phyloP scores from a whole-genome alignment of 2,888 invertebrate genomes.

The Melanophora roralis region DNA sequence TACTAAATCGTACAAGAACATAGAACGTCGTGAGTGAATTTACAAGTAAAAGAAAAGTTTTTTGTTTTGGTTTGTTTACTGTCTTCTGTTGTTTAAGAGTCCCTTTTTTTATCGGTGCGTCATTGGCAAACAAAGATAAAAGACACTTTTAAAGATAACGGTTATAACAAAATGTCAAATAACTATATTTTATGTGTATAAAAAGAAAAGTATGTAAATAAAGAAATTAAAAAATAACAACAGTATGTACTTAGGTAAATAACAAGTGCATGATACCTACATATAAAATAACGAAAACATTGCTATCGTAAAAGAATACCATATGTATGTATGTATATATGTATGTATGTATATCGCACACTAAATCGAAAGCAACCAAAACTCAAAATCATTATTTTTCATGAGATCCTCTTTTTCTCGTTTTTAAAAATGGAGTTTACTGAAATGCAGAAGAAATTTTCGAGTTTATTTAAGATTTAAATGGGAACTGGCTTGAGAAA shows the following conservation, averaged over 20 bases:
- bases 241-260: neutral
- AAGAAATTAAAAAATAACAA: neutral
- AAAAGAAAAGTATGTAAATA: too few relatives aligned
- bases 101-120: neutral
- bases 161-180: conserved; percentile 26
- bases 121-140: neutral
- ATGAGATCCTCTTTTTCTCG: too few relatives aligned
- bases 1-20: neutral
- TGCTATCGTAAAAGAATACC: too few relatives aligned
- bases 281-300: too few relatives aligned
- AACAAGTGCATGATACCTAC: neutral
- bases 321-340: too few relatives aligned
- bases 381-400: too few relatives aligned
- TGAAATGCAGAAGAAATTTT: too few relatives aligned
- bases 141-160: conserved; percentile 30
- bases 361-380: too few relatives aligned
- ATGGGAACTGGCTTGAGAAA: too few relatives aligned
- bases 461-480: too few relatives aligned
- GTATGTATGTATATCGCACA: too few relatives aligned
- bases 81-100: neutral
- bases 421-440: too few relatives aligned
- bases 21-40: neutral
- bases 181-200: neutral
- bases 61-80: neutral
- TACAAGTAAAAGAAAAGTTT: neutral